A percentile compares a stretch with the other conserved stretches of the same genome.
These are phyloP conservation scores for Natator depressus DNA, from an alignment of 2,113 vertebrate genomes.

Conservation along the genomic window DNA sequence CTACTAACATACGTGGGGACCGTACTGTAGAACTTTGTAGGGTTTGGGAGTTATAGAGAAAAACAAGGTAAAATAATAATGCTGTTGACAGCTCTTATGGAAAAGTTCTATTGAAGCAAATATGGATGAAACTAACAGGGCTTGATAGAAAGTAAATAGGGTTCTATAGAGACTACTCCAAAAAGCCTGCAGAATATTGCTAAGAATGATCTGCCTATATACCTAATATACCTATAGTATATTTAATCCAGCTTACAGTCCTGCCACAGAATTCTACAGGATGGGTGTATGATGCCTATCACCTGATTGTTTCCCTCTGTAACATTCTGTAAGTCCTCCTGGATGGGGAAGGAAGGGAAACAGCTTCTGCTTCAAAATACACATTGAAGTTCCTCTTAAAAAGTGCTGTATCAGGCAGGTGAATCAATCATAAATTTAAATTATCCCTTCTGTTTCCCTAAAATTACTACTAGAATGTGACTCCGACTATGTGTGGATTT, in stretches of 20 bases:
- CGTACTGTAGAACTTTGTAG: not conserved
- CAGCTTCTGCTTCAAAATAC: not conserved
- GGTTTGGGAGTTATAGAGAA: not conserved
- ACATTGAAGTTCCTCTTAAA: not conserved
- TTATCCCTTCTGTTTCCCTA: not conserved
- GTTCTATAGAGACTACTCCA: not conserved
- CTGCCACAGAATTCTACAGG: not conserved
- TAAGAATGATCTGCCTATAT: not conserved
- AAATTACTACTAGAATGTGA: not conserved
- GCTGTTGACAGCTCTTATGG: not conserved
- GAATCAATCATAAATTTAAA: not conserved
- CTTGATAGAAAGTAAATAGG: not conserved
- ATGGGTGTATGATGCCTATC: not conserved
- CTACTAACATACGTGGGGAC: not conserved
- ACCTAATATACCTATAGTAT: not conserved
- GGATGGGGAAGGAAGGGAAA: not conserved
- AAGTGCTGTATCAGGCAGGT: not conserved
- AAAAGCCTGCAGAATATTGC: not conserved
- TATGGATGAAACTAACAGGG: not conserved
- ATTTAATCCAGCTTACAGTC: not conserved
- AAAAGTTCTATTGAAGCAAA: not conserved
- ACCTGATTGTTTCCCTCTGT: not conserved
- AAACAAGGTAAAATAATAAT: not conserved
- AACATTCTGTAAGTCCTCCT: not conserved
- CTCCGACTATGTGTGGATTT: not conserved